Conservation (phyloP, 2,888 invertebrate genomes). For the Tortrix viridana region DNA sequence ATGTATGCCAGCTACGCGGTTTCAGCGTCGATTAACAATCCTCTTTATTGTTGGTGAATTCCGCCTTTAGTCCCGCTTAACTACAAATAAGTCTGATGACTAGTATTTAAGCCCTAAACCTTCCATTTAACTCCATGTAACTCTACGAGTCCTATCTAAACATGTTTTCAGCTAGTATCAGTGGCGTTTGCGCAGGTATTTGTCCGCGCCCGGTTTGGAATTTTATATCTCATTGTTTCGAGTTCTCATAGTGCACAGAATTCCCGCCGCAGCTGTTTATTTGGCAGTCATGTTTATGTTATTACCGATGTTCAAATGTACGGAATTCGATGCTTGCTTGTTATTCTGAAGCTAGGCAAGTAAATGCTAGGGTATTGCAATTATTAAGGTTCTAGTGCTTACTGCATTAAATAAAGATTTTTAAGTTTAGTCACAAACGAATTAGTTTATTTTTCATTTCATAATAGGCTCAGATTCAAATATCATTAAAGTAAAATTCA, state of each 20-base stretch:
- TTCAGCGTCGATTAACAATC: no score
- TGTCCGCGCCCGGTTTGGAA: constrained; percentile 27
- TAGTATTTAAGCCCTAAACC: no score
- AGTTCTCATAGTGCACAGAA: constrained; percentile 36
- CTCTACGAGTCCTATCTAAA: background rate
- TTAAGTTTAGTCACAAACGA: no score
- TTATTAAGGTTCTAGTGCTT: background rate
- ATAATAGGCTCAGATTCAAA: no score
- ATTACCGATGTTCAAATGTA: constrained; percentile 37
- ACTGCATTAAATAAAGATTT: no score
- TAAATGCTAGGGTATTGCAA: background rate
- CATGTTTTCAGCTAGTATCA: constrained; percentile 3
- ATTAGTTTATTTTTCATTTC: no score
- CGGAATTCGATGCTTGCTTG: constrained; percentile 31
- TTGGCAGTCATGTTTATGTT: constrained; percentile 39
- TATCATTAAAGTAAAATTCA: no score
- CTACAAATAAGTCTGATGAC: no score
- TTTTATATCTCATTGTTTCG: constrained; percentile 31
- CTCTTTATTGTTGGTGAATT: no score
- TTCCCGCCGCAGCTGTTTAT: constrained; percentile 32
- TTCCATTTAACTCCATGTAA: no score
- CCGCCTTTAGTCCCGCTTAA: no score
- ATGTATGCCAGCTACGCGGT: no score
- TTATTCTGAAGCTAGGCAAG: constrained; percentile 9
- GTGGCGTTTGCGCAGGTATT: constrained; percentile 19